Percentiles rank a stretch among this genome's conserved stretches.
Evolutionary conservation across 2,888 invertebrate species (phyloP).

Genomic region (Stenodera caucasica): DNA sequence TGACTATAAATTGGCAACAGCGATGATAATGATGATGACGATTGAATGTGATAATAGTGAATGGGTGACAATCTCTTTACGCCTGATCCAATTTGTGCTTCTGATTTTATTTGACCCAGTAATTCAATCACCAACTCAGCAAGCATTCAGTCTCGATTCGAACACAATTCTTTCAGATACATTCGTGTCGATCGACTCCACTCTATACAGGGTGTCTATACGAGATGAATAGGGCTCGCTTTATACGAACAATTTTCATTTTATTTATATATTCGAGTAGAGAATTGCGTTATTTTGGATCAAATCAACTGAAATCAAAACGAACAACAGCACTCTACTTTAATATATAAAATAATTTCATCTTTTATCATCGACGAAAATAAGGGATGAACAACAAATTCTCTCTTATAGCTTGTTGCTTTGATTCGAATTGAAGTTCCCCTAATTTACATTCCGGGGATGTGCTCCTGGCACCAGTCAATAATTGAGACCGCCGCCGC

Average conservation of each 20-base stretch:
- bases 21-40: not conserved
- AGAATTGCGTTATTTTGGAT: too few relatives aligned
- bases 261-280: too few relatives aligned
- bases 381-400: conserved; percentile 33
- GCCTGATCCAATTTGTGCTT: conserved; percentile 52
- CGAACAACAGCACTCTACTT: conserved; percentile 37
- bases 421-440: conserved; percentile 46
- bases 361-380: too few relatives aligned
- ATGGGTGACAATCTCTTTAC: conserved; percentile 55
- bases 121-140: conserved; percentile 51
- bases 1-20: not conserved
- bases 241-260: too few relatives aligned
- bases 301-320: conserved; percentile 45
- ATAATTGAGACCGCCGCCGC: conserved; percentile 44
- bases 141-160: conserved; percentile 43
- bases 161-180: conserved; percentile 1
- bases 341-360: too few relatives aligned
- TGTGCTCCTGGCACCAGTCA: conserved; percentile 47
- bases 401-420: conserved; percentile 45
- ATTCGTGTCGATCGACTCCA: not conserved
- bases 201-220: too few relatives aligned
- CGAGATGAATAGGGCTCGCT: too few relatives aligned
- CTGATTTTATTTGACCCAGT: conserved; percentile 55
- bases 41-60: conserved; percentile 55
- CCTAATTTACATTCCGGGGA: conserved; percentile 48